Base-by-base conservation (phyloP, 2,888 invertebrate genomes). In the Tipula helvola region DNA sequence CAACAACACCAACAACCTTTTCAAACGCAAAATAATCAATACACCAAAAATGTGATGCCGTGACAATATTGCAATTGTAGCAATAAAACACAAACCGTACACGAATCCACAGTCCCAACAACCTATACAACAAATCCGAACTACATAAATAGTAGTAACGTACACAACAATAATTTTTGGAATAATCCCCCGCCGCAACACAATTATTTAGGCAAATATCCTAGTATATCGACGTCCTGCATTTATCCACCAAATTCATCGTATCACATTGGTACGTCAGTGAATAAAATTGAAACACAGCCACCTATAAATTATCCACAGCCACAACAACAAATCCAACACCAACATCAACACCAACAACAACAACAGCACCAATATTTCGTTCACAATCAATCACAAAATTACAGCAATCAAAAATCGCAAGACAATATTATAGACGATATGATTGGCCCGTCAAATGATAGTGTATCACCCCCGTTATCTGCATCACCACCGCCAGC, bases 401-500 rank as follows among this genome's bases (percentile, higher is more conserved):
- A 57, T 36, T 86, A 85, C 28, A 86, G 42, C 13, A 86, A 36
- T n/a, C 36, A 52, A 52, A 36, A 52, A 5, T 0, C 36, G 8
- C 36, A 86, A 5, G 18, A 86, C 28, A 16, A 36, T 8, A 28
- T 41, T 18, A 36, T n/a, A 36, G 39, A 86, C 52, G 86, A 52
- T 57, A 57, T 86, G 86, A 1, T 86, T 36, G 86, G 86, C 39
- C 36, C 39, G 1, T 36, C 52, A 13, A 83, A 36, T 36, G 86
- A 36, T 57, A 28, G 52, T 39, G 86, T 83, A 39, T 88, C 88
- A 16, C 88, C 88, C 57, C 84, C 87, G 1, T 86, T 88, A 83
- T 87, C 88, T 0, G 86, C 85, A 83, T 88, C 88, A 47, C 88
- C 88, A 3, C 88, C 88, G n/a, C 88, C 88, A 18, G 88, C 87